Evolutionary conservation across 2,113 vertebrate genomes (phyloP), one percentile per base, ranked within the genome.

Genomic region (Actenoides lindsayi): DNA sequence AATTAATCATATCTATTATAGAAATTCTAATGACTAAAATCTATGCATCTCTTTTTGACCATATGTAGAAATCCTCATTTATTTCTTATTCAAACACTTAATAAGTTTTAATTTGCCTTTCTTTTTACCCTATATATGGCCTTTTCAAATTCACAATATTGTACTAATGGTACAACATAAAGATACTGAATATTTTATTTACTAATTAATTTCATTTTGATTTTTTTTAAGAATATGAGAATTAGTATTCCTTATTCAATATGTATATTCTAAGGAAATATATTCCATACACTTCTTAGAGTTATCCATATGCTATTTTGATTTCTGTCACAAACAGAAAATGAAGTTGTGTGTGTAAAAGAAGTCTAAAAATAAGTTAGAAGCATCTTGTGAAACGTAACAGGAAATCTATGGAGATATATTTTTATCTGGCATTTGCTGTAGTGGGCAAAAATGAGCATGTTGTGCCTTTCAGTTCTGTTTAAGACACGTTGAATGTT

Each of bases 391-490:
- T 96, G 74, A 78, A 89, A 96, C 28, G 19, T 73, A 94, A 71
- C 81, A 95, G 87, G 53, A 94, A 89, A 76, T 89, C 65, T 71
- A 69, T 6, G 16, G 79, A 62, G 65, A 18, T 68, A 62, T 70
- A 87, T 95, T 94, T 97, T 94, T 95, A 62, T 93, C 67, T 85
- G 33, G 44, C 23, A 46, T 89, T 93, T 95, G 25, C 44, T 76
- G 37, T n/a, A 57, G 69, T 80, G 33, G 53, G 67, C 35, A 95
- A 87, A 94, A 94, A 78, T 41, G 11, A 95, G 21, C 31, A 15
- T 80, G 50, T 94, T 94, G 21, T 83, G 62, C n/a, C 82, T 96
- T 90, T 97, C 76, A 77, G 67, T 76, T 96, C 89, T 0, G 0
- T 69, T 94, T 87, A 87, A 89, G 42, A 59, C 17, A 51, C 1